A percentile compares a stretch with the other conserved stretches of the same genome.
Conservation (phyloP, 2,888 invertebrate genomes). For the Drosophila villosipedis region DNA sequence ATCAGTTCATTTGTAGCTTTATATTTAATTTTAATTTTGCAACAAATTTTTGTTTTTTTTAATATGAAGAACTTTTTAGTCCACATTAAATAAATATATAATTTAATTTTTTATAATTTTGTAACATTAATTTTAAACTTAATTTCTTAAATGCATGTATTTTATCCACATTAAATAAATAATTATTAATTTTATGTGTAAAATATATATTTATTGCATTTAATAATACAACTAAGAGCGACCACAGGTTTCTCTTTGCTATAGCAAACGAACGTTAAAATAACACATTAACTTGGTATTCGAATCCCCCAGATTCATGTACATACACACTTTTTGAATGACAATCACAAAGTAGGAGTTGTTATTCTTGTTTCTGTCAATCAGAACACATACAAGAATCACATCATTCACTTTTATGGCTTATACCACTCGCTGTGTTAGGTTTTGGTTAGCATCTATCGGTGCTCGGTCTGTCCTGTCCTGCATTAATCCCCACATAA, state of each 20-base stretch:
- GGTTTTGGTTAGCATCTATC: constrained; percentile 7
- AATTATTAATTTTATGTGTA: background rate
- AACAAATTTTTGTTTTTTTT: background rate
- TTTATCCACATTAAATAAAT: background rate
- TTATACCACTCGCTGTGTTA: constrained; percentile 4
- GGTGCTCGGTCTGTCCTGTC: constrained; percentile 14
- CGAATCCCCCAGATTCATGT: background rate
- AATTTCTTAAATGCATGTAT: background rate
- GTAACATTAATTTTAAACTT: background rate
- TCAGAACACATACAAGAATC: constrained; percentile 1
- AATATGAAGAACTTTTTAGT: background rate
- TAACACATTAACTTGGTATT: background rate
- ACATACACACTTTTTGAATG: background rate
- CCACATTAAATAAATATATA: background rate
- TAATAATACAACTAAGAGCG: background rate
- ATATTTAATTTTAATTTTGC: background rate
- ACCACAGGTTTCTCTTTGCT: background rate
- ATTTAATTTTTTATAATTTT: background rate
- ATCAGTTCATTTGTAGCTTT: background rate
- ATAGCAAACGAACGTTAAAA: background rate
- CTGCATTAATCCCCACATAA: constrained; percentile 83
- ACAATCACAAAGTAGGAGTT: background rate
- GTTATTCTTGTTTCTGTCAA: constrained; percentile 1
- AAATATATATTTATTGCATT: background rate
- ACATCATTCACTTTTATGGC: constrained; percentile 2